These are phyloP conservation scores for Dipodomys merriami DNA, from an alignment of 2,113 vertebrate species.

Conservation along the genomic window DNA sequence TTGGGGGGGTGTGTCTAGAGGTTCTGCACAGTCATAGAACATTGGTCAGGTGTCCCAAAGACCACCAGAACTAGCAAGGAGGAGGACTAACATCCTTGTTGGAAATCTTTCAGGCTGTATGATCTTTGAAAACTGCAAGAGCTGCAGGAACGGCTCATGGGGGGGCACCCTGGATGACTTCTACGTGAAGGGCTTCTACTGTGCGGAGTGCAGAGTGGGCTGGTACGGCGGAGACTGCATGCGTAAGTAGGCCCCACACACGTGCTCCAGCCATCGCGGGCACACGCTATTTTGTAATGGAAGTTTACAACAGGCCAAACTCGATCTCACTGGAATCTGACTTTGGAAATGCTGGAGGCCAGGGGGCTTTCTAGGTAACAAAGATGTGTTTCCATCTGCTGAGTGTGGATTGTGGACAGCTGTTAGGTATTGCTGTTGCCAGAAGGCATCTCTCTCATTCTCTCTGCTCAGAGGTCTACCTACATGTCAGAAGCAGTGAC, in stretches of 20 bases:
- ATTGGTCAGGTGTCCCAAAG: not conserved
- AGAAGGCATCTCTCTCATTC: not conserved
- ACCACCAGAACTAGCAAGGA: not conserved
- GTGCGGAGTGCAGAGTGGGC: slow-evolving; percentile 94
- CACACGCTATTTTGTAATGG: not conserved
- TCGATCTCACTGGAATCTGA: slow-evolving; percentile 24
- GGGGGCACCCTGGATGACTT: slow-evolving; percentile 93
- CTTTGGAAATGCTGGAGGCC: fast-evolving
- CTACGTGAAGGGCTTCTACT: slow-evolving; percentile 95
- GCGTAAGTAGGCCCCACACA: slow-evolving; percentile 88
- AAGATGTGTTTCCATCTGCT: slow-evolving; percentile 5
- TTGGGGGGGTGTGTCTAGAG: too few relatives aligned
- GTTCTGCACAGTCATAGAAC: fast-evolving
- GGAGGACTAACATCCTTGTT: slow-evolving; percentile 21
- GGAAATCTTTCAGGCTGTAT: slow-evolving; percentile 87
- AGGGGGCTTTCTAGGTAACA: slow-evolving; percentile 58
- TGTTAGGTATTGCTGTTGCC: not conserved
- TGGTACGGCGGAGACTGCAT: slow-evolving; percentile 99
- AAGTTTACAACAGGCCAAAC: fast-evolving
- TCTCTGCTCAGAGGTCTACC: slow-evolving; percentile 27
- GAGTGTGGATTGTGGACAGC: not conserved
- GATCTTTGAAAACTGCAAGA: slow-evolving; percentile 99
- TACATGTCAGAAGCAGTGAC: not conserved
- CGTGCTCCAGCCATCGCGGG: fast-evolving
- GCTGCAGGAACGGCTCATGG: slow-evolving; percentile 97